Base-by-base conservation (phyloP, 2,113 vertebrate genomes). In the Terrapene triunguis region DNA sequence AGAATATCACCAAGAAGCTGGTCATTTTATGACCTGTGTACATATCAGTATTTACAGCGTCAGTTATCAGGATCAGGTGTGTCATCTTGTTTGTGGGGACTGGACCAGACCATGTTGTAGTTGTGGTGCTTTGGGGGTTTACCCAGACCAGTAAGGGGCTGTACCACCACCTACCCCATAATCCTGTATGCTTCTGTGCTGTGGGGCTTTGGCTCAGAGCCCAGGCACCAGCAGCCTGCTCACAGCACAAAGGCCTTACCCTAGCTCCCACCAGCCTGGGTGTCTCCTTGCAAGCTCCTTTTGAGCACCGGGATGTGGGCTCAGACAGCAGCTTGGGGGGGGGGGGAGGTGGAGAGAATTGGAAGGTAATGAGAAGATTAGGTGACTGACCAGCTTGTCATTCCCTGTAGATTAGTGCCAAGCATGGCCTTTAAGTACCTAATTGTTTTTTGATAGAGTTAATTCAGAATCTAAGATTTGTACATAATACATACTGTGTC, bases 291-390 rank as follows among this genome's bases (percentile, higher is more conserved):
- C 32, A 65, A 65, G 62, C 32, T 65, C 5, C 29, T 6, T 65
- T 11, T 48, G 48, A 48, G 48, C 48, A 48, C 10, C 13, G 3
- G 29, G 59, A 17, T 5, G 14, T 65, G 59, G 14, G 29, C 59
- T 65, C 62, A n/a, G 13, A 16, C 14, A 65, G 32, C 32, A 65
- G 14, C 14, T 16, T 32, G 12, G 4, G 14, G 10, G 10, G 27
- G 0, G 29, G 57, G 2, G 27, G 2, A 2, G 12, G 13, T 42
- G 44, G 44, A 42, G 44, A 14, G 59, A 8, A 35, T 8, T 14
- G 62, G 32, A 65, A 65, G 62, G 32, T 65, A 35, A 35, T 17
- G 38, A 76, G 3, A 47, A 13, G 22, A 78, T 47, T 65, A 44
- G 44, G 6, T 29, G 42, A 44, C 24, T 78, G 74, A 17, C 14